Base-by-base conservation (phyloP, 1,140 invertebrate genomes). In the Lepidurus couesii region DNA sequence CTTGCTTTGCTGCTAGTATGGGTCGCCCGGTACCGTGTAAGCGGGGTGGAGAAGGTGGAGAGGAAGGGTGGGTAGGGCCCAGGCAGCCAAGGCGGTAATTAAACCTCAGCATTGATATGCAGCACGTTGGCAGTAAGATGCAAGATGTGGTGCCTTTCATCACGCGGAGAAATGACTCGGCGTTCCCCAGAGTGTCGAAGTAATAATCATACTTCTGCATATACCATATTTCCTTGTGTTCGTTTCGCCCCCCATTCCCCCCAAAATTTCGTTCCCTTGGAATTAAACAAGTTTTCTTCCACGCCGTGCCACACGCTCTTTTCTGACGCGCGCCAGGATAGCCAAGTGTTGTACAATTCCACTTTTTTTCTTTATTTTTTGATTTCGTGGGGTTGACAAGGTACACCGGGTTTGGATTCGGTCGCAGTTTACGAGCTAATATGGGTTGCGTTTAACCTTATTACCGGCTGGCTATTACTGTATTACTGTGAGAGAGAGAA, bases 201-300 rank as follows among this genome's bases (percentile, higher is more conserved):
- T 65, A 65, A 65, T 65, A 65, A 65, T 65, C 53, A 65, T 65
- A 65, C 53, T 65, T 65, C 53, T 65, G 53, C 53, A 65, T 65
- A 65, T 65, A 65, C 53, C 53, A 65, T 65, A 65, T 65, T 65
- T 65, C 53, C 53, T 65, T 65, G 53, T 65, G 53, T 65, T 65
- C 53, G 16, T 21, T 16, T 16, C 53, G 21, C 53, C 53, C 21
- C 53, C 53, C 8, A 65, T 21, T 65, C 21, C 9, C 21, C 21
- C 53, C 53, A 65, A 65, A 65, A 65, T 65, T 65, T 65, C n/a
- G 53, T 21, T 34, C 34, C 34, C 34, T 16, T 21, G 53, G 53
- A 65, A 65, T 65, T 65, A 65, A 65, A 65, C 53, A 65, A 65
- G 53, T 65, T 65, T 65, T 65, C 53, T 65, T 65, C 53, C 53